Conservation (phyloP, 1,140 invertebrate genomes). For the Calliphora vicina region DNA sequence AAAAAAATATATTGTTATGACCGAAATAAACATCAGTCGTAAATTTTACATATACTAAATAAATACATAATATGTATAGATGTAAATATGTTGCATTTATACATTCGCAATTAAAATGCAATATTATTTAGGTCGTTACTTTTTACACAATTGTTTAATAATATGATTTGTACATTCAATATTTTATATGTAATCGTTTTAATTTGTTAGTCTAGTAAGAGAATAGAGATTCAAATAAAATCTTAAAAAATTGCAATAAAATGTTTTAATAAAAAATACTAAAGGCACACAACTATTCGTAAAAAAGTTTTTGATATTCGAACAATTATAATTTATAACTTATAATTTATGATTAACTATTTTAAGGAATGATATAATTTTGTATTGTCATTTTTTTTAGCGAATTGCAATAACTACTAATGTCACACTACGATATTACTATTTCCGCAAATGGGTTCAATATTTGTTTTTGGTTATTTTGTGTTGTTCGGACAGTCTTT, state of each 20-base stretch:
- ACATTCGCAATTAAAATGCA: too few species aligned
- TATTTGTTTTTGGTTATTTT: not conserved
- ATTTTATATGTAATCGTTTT: not conserved
- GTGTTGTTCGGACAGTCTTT: not conserved
- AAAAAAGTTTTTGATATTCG: not conserved
- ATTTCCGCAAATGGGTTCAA: not conserved
- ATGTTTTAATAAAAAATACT: too few species aligned
- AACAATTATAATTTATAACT: not conserved
- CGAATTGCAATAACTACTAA: not conserved
- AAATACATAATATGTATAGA: not conserved
- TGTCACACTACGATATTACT: not conserved
- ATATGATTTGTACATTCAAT: not conserved
- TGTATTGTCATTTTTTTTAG: not conserved
- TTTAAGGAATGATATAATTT: not conserved
- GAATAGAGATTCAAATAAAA: too few species aligned
- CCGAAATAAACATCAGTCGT: conserved; percentile 7
- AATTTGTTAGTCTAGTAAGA: too few species aligned
- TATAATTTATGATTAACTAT: not conserved
- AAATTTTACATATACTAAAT: not conserved
- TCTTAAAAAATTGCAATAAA: too few species aligned
- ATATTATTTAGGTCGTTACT: not conserved
- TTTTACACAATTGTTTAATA: not conserved
- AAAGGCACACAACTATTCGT: too few species aligned
- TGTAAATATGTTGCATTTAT: not conserved
- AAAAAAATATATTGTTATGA: not conserved